These are phyloP conservation scores for Gallinago undulata DNA, from an alignment of 2,113 vertebrate genomes.

Conservation along the genomic window DNA sequence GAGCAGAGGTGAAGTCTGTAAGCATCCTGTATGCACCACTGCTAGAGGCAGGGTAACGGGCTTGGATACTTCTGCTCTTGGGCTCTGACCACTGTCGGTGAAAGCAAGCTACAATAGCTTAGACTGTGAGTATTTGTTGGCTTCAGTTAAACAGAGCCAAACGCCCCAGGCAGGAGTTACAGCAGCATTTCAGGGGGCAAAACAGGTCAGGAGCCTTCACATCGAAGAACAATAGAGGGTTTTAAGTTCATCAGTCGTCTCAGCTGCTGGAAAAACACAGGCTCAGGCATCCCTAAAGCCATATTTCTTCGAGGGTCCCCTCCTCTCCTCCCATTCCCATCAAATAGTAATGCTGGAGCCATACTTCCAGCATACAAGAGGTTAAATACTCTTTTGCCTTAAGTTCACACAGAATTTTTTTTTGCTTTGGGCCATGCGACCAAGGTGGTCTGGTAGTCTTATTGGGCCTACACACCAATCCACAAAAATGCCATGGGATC, in stretches of 20 bases:
- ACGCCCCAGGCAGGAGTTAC: background rate
- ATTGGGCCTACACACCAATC: background rate
- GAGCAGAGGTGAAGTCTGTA: background rate
- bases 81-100: background rate
- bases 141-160: background rate
- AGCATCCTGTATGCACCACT: background rate
- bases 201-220: background rate
- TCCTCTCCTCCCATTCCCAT: background rate
- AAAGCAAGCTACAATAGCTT: background rate
- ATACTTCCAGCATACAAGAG: background rate
- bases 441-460: background rate
- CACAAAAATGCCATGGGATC: background rate
- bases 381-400: background rate
- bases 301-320: background rate
- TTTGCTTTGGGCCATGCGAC: background rate
- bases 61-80: background rate
- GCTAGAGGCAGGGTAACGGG: background rate
- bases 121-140: background rate
- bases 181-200: background rate
- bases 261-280: background rate
- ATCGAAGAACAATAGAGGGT: background rate
- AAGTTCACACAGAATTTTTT: background rate
- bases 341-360: background rate
- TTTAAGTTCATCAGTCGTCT: background rate
- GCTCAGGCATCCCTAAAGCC: background rate